Evolutionary conservation across 2,888 invertebrate genomes (phyloP), one percentile per base, ranked within the genome.

Genomic region (Cosmia trapezina): DNA sequence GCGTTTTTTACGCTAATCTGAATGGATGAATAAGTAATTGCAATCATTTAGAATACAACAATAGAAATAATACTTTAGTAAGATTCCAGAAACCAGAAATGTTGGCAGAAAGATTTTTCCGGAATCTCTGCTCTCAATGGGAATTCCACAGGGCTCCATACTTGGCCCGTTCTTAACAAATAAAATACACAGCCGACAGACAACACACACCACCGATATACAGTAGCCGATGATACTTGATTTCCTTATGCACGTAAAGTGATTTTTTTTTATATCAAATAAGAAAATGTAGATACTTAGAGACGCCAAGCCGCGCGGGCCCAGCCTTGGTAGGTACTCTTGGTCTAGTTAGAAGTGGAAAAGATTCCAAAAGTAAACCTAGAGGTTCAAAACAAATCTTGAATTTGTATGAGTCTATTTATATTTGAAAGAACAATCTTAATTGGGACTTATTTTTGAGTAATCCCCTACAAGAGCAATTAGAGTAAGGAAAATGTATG

Each of bases 381-480:
- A 49, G 45, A 19, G 1, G 2, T 51, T 61, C 4, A 64, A n/a
- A 47, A 65, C 3, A 28, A 78, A 70, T 54, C 53, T 70, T 64
- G 22, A 49, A 49, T 37, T 64, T 33, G 0, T 53, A 41, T 19
- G 17, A 12, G 28, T 47, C n/a, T 81, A 45, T 70, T 57, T 54
- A 47, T 61, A 53, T 54, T 59, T 8, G 19, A 17, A 47, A 43
- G 4, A 12, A 60, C 14, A 19, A 41, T 56, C 69, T 45, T 51
- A 51, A 51, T 63, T 54, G 57, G 43, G 33, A 33, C 54, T 77
- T 69, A 65, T 65, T 56, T 60, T 76, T 51, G 17, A 63, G 49
- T 51, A 71, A 80, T 65, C 22, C 47, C 41, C 14, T 53, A 0
- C 22, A 49, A 54, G 22, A 76, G 64, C 56, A 76, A 61, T 57